A percentile compares a stretch with the other conserved stretches of the same genome.
phyloP scores from a whole-genome alignment of 2,797 vertebrate genomes.

The Acanthurus tractus region DNA sequence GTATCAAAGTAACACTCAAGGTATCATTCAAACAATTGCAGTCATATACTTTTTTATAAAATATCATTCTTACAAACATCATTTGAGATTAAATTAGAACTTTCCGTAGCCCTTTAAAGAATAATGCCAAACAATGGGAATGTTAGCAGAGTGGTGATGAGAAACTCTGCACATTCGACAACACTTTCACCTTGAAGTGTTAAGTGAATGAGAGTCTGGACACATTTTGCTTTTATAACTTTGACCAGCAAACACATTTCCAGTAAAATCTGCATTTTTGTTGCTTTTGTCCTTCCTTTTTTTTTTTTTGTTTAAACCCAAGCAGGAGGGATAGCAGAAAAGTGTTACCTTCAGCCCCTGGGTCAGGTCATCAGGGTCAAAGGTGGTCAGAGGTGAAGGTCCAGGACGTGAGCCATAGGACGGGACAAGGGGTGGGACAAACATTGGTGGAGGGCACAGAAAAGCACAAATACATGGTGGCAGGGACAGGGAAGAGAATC shows the following conservation, averaged over 20 bases:
- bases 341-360: conserved; percentile 85
- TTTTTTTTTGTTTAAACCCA: conserved; percentile 66
- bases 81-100: conserved; percentile 15
- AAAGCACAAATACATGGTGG: conserved; percentile 73
- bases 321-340: conserved; percentile 80
- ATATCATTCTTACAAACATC: conserved; percentile 11
- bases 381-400: conserved; percentile 81
- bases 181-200: conserved; percentile 79
- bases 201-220: conserved; percentile 73
- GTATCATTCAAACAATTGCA: conserved; percentile 47
- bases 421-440: conserved; percentile 79
- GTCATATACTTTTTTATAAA: conserved; percentile 35
- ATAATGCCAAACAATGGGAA: conserved; percentile 89
- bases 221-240: conserved; percentile 62
- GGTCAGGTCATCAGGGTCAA: conserved; percentile 76
- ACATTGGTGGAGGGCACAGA: conserved; percentile 76
- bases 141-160: conserved; percentile 85
- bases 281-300: background rate
- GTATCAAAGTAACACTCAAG: conserved; percentile 49
- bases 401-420: conserved; percentile 83
- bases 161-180: conserved; percentile 87
- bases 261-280: conserved; percentile 61
- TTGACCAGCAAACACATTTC: conserved; percentile 79
- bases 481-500: conserved; percentile 35
- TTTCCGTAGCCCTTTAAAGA: conserved; percentile 43